Evolutionary conservation across 2,888 invertebrate genomes (phyloP).

Genomic region (Augochlorella aurata): DNA sequence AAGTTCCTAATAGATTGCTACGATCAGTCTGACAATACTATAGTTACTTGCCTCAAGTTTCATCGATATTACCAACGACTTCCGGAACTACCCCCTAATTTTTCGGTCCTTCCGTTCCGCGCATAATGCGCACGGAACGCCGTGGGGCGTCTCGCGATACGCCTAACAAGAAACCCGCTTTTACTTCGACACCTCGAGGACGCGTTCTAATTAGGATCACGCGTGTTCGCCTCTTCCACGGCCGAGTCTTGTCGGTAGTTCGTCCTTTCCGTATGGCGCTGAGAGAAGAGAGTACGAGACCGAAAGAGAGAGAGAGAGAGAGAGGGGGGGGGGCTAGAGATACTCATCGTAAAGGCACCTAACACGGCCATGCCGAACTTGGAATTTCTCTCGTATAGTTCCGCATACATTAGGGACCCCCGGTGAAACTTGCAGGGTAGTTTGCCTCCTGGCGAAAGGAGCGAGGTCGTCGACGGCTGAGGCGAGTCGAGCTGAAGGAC

Average conservation of each 20-base stretch:
- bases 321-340: conserved; percentile 37
- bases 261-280: conserved; percentile 47
- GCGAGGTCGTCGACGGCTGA: conserved; percentile 63
- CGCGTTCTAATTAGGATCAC: conserved; percentile 81
- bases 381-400: conserved; percentile 78
- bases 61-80: background rate
- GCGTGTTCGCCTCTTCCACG: conserved; percentile 76
- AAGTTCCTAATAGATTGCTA: background rate
- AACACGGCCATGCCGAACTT: conserved; percentile 77
- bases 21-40: background rate
- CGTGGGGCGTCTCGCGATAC: conserved; percentile 50
- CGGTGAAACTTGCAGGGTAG: conserved; percentile 79
- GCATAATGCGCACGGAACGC: conserved; percentile 30
- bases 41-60: background rate
- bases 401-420: conserved; percentile 80
- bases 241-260: conserved; percentile 56
- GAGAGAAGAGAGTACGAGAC: background rate
- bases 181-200: conserved; percentile 72
- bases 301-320: background rate
- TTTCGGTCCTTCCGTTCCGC: background rate
- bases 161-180: conserved; percentile 69
- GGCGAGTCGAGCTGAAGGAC: conserved; percentile 65
- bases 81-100: conserved; percentile 1
- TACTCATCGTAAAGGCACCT: conserved; percentile 71
- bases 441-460: conserved; percentile 76